Conservation (phyloP, 2,113 vertebrate species). For the Eira barbara region DNA sequence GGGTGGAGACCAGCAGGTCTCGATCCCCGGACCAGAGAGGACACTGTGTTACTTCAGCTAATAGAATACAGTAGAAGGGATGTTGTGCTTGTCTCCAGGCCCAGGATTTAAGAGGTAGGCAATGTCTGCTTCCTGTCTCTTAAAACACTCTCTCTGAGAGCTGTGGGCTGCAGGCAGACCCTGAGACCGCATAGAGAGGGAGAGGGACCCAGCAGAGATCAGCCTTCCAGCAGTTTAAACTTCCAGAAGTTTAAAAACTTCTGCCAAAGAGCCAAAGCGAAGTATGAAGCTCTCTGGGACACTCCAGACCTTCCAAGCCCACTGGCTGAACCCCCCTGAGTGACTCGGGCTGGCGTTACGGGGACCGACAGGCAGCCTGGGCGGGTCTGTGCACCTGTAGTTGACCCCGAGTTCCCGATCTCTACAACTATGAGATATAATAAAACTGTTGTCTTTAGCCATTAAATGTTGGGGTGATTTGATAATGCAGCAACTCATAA, state of each 20-base stretch:
- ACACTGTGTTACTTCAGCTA: neutral
- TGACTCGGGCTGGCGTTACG: neutral
- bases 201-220: neutral
- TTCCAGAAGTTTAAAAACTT: too few relatives aligned
- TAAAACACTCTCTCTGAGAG: neutral
- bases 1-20: too few relatives aligned
- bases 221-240: neutral
- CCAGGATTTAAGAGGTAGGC: neutral
- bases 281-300: neutral
- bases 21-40: neutral
- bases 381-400: neutral
- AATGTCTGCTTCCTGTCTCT: neutral
- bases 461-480: neutral
- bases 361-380: neutral
- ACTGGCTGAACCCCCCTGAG: neutral
- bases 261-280: neutral
- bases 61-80: neutral
- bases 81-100: neutral
- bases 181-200: neutral
- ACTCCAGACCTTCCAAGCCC: neutral
- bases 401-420: neutral
- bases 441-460: neutral
- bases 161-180: neutral
- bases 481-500: neutral
- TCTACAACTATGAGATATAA: neutral